Base-by-base conservation (phyloP, 2,113 vertebrate species). In the Pedionomus torquatus region DNA sequence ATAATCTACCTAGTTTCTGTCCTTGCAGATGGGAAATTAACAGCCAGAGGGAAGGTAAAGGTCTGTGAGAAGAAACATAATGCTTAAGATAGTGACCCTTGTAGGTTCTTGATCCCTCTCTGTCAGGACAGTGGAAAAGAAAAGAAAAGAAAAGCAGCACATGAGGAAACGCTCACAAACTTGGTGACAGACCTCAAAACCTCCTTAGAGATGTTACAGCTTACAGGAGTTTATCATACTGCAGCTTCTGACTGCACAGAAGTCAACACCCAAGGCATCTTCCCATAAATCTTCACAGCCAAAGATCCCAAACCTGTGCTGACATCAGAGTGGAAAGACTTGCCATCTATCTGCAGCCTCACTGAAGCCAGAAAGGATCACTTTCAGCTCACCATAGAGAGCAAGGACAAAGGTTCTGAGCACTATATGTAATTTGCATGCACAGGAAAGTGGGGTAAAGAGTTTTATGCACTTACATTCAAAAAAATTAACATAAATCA, bases 221-320 rank as follows among this genome's bases (percentile, higher is more conserved):
- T 81, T 51, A 26, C 23, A 44, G 70, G 8, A 5, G 4, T 68
- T 68, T 75, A 61, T 3, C 0, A 0, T 10, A 26, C 20, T 28
- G 57, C 58, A 76, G 82, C 39, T 83, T 76, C 76, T 17, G 13
- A 71, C 51, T 48, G 68, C 4, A 0, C 43, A 39, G 25, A 54
- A 75, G 10, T 49, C 35, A 7, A 39, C 2, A 26, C 10, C 14
- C 37, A 37, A 37, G 20, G 41, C 17, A 54, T 9, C 26, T 37
- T 5, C 33, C 60, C n/a, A 2, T 8, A 3, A 23, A 43, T 28
- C 55, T 28, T 65, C 31, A n/a, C 23, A 31, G 28, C 17, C 39
- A 31, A 20, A 82, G 68, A 52, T 49, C 30, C 35, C 35, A 41
- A 64, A 74, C 25, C 55, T 14, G 10, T 1, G 1, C 60, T 23